Conservation (phyloP, 2,797 vertebrate genomes). For the Coluber constrictor region DNA sequence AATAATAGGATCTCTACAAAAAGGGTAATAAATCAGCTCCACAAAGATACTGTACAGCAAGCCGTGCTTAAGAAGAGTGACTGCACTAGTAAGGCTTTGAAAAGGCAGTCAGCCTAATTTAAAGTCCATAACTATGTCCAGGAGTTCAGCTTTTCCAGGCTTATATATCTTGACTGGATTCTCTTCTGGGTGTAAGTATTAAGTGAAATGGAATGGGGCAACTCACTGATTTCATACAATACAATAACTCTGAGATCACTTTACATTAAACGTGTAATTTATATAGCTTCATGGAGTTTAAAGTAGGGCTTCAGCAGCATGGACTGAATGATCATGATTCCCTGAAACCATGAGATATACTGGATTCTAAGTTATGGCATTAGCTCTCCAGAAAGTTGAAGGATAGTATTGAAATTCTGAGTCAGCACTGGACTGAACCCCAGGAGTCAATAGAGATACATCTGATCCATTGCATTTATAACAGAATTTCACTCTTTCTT, state of each 20-base stretch:
- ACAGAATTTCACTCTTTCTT: background rate
- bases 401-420: background rate
- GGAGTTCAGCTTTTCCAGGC: background rate
- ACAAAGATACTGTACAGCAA: slow-evolving; percentile 1
- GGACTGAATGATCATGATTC: too few species aligned
- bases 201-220: background rate
- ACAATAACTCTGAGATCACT: background rate
- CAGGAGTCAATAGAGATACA: background rate
- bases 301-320: background rate
- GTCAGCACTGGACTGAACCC: background rate
- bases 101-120: background rate
- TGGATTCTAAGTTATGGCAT: background rate
- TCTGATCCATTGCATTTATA: background rate
- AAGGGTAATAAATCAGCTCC: slow-evolving; percentile 9
- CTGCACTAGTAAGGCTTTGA: background rate
- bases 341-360: background rate
- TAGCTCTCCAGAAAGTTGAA: background rate
- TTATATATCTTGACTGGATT: background rate
- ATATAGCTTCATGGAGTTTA: background rate
- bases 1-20: background rate
- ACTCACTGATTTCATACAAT: background rate
- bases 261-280: background rate
- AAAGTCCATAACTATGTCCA: background rate
- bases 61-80: slow-evolving; percentile 12
- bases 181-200: background rate